A percentile compares a stretch with the other conserved stretches of the same genome.
Conservation (phyloP, 2,113 vertebrate species). For the Salvelinus fontinalis region DNA sequence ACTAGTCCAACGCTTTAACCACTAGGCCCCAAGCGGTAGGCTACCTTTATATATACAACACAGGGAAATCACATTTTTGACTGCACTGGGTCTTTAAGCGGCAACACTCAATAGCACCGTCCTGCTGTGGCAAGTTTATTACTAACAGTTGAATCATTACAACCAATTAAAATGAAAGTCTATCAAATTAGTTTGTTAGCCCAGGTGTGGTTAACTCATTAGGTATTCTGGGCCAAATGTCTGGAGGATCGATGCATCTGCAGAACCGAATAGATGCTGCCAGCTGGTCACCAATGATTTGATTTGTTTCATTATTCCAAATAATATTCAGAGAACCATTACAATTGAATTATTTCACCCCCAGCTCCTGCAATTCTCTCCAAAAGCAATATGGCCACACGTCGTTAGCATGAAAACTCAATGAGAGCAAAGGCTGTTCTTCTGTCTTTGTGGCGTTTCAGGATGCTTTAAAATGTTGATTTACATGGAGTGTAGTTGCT, state of each 20-base stretch:
- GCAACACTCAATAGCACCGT: background rate
- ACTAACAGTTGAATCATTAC: background rate
- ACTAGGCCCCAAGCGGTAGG: no score
- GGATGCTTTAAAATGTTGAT: background rate
- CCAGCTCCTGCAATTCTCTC: conserved; percentile 2
- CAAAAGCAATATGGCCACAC: conserved; percentile 4
- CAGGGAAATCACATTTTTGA: no score
- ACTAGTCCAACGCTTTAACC: no score
- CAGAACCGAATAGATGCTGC: conserved; percentile 22
- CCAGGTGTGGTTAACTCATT: conserved; percentile 10
- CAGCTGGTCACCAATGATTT: conserved; percentile 41
- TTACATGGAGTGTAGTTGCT: background rate
- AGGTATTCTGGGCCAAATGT: conserved; percentile 49
- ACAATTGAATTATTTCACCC: conserved; percentile 25
- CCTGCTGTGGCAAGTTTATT: background rate
- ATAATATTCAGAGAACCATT: conserved; percentile 45
- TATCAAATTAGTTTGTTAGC: conserved; percentile 1
- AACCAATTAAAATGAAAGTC: conserved; percentile 11
- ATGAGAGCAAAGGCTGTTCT: conserved; percentile 7
- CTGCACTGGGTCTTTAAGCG: no score
- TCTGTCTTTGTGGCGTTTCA: conserved; percentile 5
- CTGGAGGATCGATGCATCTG: conserved; percentile 50
- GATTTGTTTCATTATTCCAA: conserved; percentile 42
- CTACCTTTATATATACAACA: no score
- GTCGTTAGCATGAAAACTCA: background rate